Evolutionary conservation across 2,113 vertebrate genomes (phyloP).

Genomic region (Riparia riparia): DNA sequence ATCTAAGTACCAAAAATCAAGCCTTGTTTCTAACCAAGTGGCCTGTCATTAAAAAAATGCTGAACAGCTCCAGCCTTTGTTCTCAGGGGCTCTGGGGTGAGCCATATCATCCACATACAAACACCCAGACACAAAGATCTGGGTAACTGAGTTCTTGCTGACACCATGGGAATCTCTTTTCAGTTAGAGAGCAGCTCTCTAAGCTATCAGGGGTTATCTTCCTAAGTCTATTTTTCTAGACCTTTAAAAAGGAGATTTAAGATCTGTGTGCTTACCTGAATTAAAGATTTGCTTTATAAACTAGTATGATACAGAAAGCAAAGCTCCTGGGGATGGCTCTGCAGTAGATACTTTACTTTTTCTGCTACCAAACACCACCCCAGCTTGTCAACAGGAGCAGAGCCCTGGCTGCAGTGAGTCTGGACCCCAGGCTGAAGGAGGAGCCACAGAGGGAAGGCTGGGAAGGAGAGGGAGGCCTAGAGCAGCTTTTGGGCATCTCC

Average conservation of each 20-base stretch:
- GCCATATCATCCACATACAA: background rate
- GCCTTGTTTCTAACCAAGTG: background rate
- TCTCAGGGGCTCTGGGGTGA: background rate
- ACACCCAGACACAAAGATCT: background rate
- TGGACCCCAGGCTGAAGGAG: background rate
- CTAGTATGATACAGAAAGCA: background rate
- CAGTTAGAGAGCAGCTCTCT: background rate
- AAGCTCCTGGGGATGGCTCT: background rate
- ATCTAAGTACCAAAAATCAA: conserved; percentile 26
- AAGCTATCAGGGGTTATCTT: background rate
- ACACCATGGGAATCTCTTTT: background rate
- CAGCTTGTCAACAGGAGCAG: background rate
- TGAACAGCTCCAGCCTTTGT: conserved; percentile 8
- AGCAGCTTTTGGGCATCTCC: background rate
- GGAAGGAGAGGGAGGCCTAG: background rate
- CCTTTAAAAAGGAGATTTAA: background rate
- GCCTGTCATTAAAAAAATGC: background rate
- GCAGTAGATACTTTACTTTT: background rate
- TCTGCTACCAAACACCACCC: background rate
- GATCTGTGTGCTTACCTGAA: background rate
- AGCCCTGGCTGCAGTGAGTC: background rate
- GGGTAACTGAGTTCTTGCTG: background rate
- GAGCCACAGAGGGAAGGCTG: background rate
- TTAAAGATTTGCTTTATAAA: background rate
- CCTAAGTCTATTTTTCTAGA: background rate